Base-by-base conservation (phyloP, 1,140 invertebrate species). In the Musca domestica region DNA sequence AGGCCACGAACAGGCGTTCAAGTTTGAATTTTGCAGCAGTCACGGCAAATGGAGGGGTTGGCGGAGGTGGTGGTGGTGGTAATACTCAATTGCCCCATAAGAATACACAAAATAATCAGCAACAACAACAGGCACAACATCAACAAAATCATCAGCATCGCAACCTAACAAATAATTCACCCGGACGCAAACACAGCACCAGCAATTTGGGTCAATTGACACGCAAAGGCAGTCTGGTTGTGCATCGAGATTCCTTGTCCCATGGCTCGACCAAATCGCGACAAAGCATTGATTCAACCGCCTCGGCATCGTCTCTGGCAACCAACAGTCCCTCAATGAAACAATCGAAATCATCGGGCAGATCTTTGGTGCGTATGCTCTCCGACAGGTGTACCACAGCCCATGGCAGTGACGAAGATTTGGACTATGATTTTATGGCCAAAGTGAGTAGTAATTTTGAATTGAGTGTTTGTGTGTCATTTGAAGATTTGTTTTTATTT, bases 401-500 rank as follows among this genome's bases (percentile, higher is more conserved):
- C 9, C 73, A 71, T 23, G 74, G 74, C n/a, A 77, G 54, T 47
- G 34, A 56, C 30, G 48, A 75, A 25, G 77, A 76, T 3, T 76
- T 77, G 70, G 76, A 76, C 46, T 80, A 75, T 66, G 77, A 80
- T 70, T 73, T 80, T 41, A 74, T 80, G 77, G 77, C 77, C 70
- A 80, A 80, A 77, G 77, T 80, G 74, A 79, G 67, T 64, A 7
- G 17, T 7, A 23, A 47, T 17, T 25, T 17, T 30, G 2, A 15
- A 7, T 41, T 23, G 23, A 5, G 12, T 41, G 4, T 7, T 41
- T 41, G 34, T 12, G 15, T 23, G 41, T 7, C 7, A 15, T 9
- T 47, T 15, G 15, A 47, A 9, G 41, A 47, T 9, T 9, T 47
- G 41, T 15, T 47, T 47, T 47, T 47, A 15, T 47, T 7, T 47